A percentile compares a stretch with the other conserved stretches of the same genome.
These are phyloP conservation scores for Corythaixoides concolor DNA, from an alignment of 2,113 vertebrate genomes.

Conservation along the genomic window DNA sequence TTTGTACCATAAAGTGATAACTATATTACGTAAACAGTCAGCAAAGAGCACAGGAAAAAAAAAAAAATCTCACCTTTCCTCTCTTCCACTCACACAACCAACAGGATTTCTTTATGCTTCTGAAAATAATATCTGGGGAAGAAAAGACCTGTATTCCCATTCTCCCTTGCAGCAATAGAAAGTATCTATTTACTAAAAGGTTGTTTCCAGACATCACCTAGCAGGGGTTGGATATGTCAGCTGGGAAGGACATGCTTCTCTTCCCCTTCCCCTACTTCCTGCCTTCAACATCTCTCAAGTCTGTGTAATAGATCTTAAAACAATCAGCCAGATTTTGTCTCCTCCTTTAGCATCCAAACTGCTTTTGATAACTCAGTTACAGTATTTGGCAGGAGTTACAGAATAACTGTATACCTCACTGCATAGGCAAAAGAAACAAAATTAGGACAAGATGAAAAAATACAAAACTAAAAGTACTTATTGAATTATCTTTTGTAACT, in stretches of 20 bases:
- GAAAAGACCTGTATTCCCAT: not conserved
- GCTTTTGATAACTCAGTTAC: not conserved
- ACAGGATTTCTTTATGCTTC: not conserved
- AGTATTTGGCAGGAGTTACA: not conserved
- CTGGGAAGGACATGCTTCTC: not conserved
- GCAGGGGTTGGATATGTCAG: not conserved
- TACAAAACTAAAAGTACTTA: not conserved
- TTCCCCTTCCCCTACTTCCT: not conserved
- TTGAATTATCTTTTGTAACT: not conserved
- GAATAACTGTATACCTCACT: not conserved
- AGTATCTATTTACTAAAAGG: not conserved
- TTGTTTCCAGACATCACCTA: not conserved
- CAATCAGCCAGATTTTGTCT: not conserved
- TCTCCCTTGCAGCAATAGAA: not conserved
- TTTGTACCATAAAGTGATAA: not conserved
- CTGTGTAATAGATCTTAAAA: not conserved
- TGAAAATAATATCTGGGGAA: not conserved
- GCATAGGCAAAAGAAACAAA: not conserved
- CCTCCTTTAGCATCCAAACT: not conserved
- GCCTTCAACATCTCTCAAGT: not conserved
- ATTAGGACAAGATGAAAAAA: not conserved
- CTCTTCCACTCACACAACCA: not conserved
- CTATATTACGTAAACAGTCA: not conserved
- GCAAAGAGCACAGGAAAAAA: not conserved
- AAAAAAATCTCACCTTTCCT: not conserved